Percentiles rank a stretch among this genome's conserved stretches.
phyloP scores from a whole-genome alignment of 2,113 vertebrate genomes.

The Chamaea fasciata region DNA sequence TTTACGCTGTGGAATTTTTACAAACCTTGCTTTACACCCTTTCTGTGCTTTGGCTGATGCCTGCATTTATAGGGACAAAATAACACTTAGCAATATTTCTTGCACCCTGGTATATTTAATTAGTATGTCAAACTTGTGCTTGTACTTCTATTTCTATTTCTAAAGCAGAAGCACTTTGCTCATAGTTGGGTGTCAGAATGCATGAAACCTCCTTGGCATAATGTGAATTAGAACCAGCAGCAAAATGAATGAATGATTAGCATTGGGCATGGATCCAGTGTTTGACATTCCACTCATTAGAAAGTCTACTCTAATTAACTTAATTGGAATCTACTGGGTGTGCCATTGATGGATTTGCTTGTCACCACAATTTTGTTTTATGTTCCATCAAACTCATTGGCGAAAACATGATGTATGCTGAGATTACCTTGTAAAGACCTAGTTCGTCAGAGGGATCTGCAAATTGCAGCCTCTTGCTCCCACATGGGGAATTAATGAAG shows the following conservation, averaged over 20 bases:
- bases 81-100: constrained; percentile 8
- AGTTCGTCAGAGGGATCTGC: constrained; percentile 44
- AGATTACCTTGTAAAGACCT: constrained; percentile 53
- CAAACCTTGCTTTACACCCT: neutral
- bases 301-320: constrained; percentile 70
- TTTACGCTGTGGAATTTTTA: neutral
- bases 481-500: neutral
- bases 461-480: constrained; percentile 28
- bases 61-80: neutral
- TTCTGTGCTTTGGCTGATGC: neutral
- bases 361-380: constrained; percentile 64
- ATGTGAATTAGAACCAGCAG: constrained; percentile 63
- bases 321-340: constrained; percentile 72
- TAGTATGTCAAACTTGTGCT: constrained; percentile 33
- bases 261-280: constrained; percentile 67
- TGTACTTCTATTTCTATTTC: constrained; percentile 23
- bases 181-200: constrained; percentile 58
- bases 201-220: constrained; percentile 56
- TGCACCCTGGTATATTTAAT: constrained; percentile 28
- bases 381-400: constrained; percentile 65
- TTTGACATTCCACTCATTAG: constrained; percentile 70
- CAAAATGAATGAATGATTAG: constrained; percentile 69
- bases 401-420: constrained; percentile 63
- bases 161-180: constrained; percentile 46
- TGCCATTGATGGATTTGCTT: constrained; percentile 71